Percentiles rank a stretch among this genome's conserved stretches.
These are phyloP conservation scores for Callospermophilus lateralis DNA, from an alignment of 2,113 vertebrate genomes.

Conservation along the genomic window DNA sequence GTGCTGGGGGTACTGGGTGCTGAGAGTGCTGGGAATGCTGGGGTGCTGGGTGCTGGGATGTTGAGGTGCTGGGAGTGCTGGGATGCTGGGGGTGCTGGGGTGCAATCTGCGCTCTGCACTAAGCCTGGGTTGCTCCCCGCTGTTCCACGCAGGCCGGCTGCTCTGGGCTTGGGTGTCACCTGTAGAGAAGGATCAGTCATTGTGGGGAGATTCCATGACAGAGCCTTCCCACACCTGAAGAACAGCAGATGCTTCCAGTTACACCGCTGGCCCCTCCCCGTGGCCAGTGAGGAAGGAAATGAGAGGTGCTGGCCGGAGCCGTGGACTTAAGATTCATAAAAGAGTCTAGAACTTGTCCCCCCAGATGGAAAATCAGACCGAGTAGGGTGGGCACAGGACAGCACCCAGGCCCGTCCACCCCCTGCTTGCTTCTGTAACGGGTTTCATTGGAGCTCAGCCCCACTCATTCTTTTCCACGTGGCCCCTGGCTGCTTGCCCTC, in stretches of 20 bases:
- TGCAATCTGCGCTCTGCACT: no score
- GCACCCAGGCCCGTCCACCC: fast-evolving
- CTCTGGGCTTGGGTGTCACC: not conserved
- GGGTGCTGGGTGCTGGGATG: no score
- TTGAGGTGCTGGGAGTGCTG: no score
- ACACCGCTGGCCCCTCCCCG: not conserved
- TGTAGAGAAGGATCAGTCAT: not conserved
- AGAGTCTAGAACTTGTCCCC: not conserved
- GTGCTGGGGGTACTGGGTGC: no score
- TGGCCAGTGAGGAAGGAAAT: not conserved
- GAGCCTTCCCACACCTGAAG: not conserved
- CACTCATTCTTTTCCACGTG: fast-evolving
- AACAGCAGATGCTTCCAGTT: fast-evolving
- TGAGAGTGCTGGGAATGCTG: no score
- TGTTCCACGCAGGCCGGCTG: fast-evolving
- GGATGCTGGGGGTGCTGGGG: no score
- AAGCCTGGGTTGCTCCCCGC: not conserved
- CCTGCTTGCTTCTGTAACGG: not conserved
- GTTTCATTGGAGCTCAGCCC: not conserved
- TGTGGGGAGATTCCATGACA: not conserved
- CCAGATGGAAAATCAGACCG: fast-evolving
- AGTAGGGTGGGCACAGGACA: not conserved
- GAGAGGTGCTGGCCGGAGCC: not conserved
- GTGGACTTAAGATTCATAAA: not conserved
- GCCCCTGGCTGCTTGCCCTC: not conserved